These are phyloP conservation scores for Batillaria attramentaria DNA, from an alignment of 1,140 invertebrate species.

Conservation along the genomic window DNA sequence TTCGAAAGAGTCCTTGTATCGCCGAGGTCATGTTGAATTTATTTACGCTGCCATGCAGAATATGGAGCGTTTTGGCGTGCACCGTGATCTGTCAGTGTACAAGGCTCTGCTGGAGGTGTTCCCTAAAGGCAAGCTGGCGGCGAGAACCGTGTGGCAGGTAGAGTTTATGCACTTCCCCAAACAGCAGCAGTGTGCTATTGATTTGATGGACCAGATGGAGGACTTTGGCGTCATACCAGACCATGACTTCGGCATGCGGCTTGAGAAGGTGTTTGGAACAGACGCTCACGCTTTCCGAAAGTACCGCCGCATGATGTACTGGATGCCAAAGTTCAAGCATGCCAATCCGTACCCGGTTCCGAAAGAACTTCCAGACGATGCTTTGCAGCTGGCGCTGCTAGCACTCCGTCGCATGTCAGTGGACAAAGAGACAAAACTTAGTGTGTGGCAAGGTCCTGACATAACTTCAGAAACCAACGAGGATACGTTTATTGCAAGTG, in stretches of 20 bases:
- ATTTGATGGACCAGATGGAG: conserved; percentile 93
- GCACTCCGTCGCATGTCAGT: conserved; percentile 90
- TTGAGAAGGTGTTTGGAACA: conserved; percentile 88
- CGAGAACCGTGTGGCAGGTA: conserved; percentile 76
- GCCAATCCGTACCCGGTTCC: conserved; percentile 91
- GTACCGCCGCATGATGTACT: conserved; percentile 94
- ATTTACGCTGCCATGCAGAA: conserved; percentile 89
- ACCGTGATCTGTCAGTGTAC: conserved; percentile 92
- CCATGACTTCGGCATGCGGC: conserved; percentile 85
- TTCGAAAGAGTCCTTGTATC: conserved; percentile 53
- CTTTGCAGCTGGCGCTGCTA: conserved; percentile 85
- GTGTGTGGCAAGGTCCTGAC: conserved; percentile 78
- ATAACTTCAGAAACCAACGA: conserved; percentile 76
- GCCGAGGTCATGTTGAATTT: conserved; percentile 86
- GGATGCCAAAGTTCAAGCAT: conserved; percentile 98
- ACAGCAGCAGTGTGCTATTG: conserved; percentile 92
- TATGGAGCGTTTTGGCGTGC: conserved; percentile 89
- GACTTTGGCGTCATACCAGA: conserved; percentile 85
- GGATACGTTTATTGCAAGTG: conserved; percentile 95
- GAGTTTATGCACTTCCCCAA: conserved; percentile 94
- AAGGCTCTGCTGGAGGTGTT: conserved; percentile 92
- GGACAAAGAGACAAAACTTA: conserved; percentile 84
- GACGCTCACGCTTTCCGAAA: conserved; percentile 85
- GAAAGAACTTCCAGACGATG: conserved; percentile 73
- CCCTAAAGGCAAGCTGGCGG: conserved; percentile 91